Conservation (phyloP, 2,797 vertebrate genomes). For the Eulemur albifrons region DNA sequence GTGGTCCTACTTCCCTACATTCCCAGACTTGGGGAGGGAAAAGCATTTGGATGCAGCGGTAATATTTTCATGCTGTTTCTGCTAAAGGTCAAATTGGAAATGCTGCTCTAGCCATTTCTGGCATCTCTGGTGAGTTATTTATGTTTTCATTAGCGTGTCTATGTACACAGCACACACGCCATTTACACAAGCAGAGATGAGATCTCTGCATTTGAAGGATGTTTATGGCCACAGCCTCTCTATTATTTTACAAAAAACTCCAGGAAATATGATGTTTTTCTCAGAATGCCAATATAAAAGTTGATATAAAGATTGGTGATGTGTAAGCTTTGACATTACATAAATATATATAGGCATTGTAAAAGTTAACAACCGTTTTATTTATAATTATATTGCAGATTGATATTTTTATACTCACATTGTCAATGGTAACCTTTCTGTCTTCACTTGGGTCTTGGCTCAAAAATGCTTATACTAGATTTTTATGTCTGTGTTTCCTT, state of each 20-base stretch:
- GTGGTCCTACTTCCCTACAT: background rate
- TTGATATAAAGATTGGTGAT: constrained; percentile 77
- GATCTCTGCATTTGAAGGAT: constrained; percentile 64
- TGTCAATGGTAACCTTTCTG: constrained; percentile 75
- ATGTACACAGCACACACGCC: constrained; percentile 62
- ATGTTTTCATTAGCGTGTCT: constrained; percentile 54
- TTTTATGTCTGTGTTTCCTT: constrained; percentile 74
- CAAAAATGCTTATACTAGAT: constrained; percentile 65
- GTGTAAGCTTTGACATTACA: constrained; percentile 73
- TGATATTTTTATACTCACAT: constrained; percentile 80
- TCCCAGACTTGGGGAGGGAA: background rate
- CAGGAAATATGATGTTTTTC: constrained; percentile 76
- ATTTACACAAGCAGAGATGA: constrained; percentile 59
- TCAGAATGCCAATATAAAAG: constrained; percentile 77
- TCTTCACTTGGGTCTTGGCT: constrained; percentile 75
- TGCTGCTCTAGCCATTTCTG: constrained; percentile 7
- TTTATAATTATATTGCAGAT: constrained; percentile 82
- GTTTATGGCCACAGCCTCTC: constrained; percentile 64
- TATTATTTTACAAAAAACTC: constrained; percentile 69
- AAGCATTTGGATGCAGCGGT: background rate
- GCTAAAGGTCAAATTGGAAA: constrained; percentile 36
- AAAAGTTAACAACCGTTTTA: constrained; percentile 82
- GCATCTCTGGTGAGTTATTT: constrained; percentile 66
- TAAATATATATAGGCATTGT: constrained; percentile 75
- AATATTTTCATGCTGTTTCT: constrained; percentile 4